Evolutionary conservation across 1,140 invertebrate species (phyloP).

Genomic region (Zaprionus africanus): DNA sequence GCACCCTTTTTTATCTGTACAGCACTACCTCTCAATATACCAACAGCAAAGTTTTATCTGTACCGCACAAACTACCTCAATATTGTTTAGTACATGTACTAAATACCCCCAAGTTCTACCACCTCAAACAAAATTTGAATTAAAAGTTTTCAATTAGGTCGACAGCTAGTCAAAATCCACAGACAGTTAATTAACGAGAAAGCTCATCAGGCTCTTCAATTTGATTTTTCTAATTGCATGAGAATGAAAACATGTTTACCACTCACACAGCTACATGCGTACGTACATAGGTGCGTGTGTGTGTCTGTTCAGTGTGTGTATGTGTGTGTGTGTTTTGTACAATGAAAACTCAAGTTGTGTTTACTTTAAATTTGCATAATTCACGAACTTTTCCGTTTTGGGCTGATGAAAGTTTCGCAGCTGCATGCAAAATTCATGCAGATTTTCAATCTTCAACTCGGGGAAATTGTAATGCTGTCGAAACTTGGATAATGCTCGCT

Average conservation of each 20-base stretch:
- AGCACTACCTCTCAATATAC: too few species aligned
- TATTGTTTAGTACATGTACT: neutral
- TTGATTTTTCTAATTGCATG: conserved; percentile 12
- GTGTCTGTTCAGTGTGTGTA: neutral
- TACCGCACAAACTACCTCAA: neutral
- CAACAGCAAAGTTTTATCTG: too few species aligned
- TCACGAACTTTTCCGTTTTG: conserved; percentile 9
- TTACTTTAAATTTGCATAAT: conserved; percentile 14
- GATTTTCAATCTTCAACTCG: conserved; percentile 10
- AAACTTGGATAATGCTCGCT: neutral
- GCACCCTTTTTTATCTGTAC: too few species aligned
- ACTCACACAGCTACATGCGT: neutral
- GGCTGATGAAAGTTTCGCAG: neutral
- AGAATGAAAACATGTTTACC: neutral
- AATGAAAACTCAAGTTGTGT: conserved; percentile 9
- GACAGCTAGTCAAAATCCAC: neutral
- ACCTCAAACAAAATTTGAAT: neutral
- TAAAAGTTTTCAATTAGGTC: neutral
- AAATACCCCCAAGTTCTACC: too few species aligned
- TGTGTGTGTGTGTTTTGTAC: neutral
- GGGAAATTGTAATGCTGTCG: conserved; percentile 1
- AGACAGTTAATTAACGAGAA: neutral
- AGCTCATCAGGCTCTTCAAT: neutral
- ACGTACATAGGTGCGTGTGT: neutral
- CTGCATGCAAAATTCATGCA: conserved; percentile 6